These are phyloP conservation scores for Xiphophorus hellerii DNA, from an alignment of 2,113 vertebrate species.

Conservation along the genomic window DNA sequence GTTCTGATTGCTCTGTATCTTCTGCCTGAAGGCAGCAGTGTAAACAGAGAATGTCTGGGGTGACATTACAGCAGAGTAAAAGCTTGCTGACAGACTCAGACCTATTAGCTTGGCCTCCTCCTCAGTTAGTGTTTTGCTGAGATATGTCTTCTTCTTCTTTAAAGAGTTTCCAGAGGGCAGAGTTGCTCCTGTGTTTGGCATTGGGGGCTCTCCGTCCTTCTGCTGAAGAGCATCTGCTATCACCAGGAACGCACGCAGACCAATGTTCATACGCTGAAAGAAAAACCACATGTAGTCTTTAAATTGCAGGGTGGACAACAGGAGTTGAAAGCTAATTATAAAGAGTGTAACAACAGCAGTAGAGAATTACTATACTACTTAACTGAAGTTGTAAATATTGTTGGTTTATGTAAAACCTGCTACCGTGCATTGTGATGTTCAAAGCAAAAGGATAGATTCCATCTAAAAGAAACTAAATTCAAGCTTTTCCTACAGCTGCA, in stretches of 20 bases:
- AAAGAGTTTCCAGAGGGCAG: constrained; percentile 97
- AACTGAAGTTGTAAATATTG: neutral
- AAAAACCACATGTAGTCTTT: neutral
- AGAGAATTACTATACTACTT: neutral
- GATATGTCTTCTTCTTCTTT: constrained; percentile 97
- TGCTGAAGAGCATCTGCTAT: constrained; percentile 97
- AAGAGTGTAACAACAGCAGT: too few relatives aligned
- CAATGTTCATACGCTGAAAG: constrained; percentile 97
- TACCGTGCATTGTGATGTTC: neutral
- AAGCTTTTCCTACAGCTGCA: neutral
- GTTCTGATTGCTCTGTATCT: too few relatives aligned
- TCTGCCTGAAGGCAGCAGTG: too few relatives aligned
- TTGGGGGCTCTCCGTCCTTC: constrained; percentile 98
- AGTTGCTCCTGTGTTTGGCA: constrained; percentile 97
- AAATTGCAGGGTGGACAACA: neutral
- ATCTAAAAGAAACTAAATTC: neutral
- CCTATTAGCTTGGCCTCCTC: constrained; percentile 99
- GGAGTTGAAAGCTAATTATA: neutral
- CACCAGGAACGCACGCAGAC: constrained; percentile 95
- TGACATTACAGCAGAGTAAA: neutral
- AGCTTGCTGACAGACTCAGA: constrained; percentile 46
- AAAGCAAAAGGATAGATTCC: neutral
- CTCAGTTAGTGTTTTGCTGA: constrained; percentile 98
- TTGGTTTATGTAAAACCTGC: neutral
- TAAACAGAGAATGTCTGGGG: too few relatives aligned